These are phyloP conservation scores for Cepaea nemoralis DNA, from an alignment of 1,140 invertebrate species.

Conservation along the genomic window DNA sequence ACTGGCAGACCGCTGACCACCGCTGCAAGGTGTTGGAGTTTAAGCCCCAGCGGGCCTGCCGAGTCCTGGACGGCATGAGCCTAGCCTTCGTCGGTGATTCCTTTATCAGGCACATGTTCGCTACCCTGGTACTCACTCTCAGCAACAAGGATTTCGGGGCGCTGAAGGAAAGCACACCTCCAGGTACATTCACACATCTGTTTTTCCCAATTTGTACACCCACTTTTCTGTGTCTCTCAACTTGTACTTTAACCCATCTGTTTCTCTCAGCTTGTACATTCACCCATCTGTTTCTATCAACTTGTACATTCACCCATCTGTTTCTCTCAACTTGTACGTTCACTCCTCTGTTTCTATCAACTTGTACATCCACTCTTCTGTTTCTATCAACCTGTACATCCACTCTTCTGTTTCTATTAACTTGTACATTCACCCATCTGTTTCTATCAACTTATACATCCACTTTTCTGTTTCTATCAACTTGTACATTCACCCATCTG, in stretches of 20 bases:
- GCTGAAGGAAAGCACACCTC: conserved; percentile 2
- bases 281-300: background rate
- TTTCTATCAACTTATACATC: too few relatives aligned
- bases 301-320: too few relatives aligned
- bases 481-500: too few relatives aligned
- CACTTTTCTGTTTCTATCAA: too few relatives aligned
- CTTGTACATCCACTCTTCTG: too few relatives aligned
- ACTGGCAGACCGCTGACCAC: conserved; percentile 24
- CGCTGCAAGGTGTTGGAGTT: conserved; percentile 20
- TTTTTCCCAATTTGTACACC: background rate
- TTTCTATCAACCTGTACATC: too few relatives aligned
- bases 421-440: too few relatives aligned
- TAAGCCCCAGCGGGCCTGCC: conserved; percentile 18
- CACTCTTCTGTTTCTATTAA: too few relatives aligned
- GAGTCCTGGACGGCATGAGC: conserved; percentile 16
- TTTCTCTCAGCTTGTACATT: too few relatives aligned
- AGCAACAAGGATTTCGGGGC: conserved; percentile 31
- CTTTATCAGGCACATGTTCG: conserved; percentile 45
- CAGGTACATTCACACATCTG: background rate
- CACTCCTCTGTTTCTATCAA: too few relatives aligned
- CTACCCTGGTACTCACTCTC: conserved; percentile 40
- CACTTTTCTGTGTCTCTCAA: background rate
- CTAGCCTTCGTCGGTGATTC: conserved; percentile 44
- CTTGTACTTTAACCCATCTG: too few relatives aligned
- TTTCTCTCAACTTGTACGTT: too few relatives aligned